Evolutionary conservation across 1,140 invertebrate species (phyloP), one percentile per base, ranked within the genome.

Genomic region (Drosophila prosaltans): DNA sequence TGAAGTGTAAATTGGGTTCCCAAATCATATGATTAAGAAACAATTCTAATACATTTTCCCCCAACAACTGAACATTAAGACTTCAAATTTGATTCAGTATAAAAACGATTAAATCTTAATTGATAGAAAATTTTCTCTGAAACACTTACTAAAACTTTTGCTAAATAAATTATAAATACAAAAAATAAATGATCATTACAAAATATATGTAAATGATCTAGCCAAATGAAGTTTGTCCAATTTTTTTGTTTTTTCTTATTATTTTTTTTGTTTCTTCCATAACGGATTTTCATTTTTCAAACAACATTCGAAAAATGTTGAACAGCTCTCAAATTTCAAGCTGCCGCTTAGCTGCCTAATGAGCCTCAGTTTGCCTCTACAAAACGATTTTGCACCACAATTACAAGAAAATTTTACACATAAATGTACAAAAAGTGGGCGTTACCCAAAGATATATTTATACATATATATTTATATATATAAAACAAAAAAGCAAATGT

Each of bases 281-380:
- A 36, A 36, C 32, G 32, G 32, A 36, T 11, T 45, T 45, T 45
- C 1, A 8, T 51, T 26, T 10, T 51, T 24, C 21, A 51, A 51
- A 51, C 45, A 51, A 26, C 45, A 51, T 51, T 51, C 24, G 8
- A 21, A 26, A 51, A 24, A 48, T 51, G 45, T 51, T 51, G 45
- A 26, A 51, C 45, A 51, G 26, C 45, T 51, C 45, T 51, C 45
- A 26, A 21, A 51, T 51, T 51, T 26, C 54, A 5, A 59, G 36
- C 58, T 73, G 45, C 45, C 21, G 45, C 45, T 26, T 61, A 62
- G 70, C 61, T 74, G 41, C 48, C 54, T 74, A 54, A 74, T 74
- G 73, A 74, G 72, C 62, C 32, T 24, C 36, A 40, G 36, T 51
- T 51, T 51, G 45, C 21, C 45, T 51, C 8, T 26, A 51, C 45